Conservation (phyloP, 2,797 vertebrate species). For the Glossophaga mutica region DNA sequence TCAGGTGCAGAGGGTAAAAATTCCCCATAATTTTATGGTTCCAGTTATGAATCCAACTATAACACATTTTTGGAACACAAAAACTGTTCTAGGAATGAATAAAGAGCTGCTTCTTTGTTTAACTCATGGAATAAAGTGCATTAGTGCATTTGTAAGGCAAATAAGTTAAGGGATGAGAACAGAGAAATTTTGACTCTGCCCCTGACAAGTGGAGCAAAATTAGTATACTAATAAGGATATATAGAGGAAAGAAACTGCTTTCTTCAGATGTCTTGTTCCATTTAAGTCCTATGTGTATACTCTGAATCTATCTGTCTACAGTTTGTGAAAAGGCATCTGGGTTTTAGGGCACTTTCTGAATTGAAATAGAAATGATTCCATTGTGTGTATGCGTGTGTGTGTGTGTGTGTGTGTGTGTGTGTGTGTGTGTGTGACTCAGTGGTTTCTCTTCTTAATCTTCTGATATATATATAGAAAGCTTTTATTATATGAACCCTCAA, state of each 20-base stretch:
- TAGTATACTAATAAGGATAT: neutral
- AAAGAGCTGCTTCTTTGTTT: neutral
- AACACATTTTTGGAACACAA: neutral
- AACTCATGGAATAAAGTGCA: neutral
- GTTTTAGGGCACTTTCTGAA: neutral
- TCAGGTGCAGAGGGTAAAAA: conserved; percentile 39
- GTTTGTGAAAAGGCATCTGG: neutral
- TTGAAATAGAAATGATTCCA: neutral
- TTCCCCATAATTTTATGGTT: neutral
- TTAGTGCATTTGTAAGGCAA: neutral
- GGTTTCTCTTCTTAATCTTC: neutral
- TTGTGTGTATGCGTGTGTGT: neutral
- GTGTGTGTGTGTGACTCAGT: neutral
- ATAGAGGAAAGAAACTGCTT: neutral
- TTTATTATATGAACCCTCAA: neutral
- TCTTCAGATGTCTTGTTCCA: neutral
- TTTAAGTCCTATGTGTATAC: neutral
- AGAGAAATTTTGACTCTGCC: neutral
- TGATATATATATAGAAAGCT: neutral
- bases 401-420: neutral
- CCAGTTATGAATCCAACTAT: neutral
- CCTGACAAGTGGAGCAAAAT: neutral
- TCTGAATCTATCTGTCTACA: neutral
- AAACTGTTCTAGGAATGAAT: neutral
- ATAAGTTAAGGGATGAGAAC: neutral